phyloP scores from a whole-genome alignment of 2,888 invertebrate species.

The Lochmaea crataegi region DNA sequence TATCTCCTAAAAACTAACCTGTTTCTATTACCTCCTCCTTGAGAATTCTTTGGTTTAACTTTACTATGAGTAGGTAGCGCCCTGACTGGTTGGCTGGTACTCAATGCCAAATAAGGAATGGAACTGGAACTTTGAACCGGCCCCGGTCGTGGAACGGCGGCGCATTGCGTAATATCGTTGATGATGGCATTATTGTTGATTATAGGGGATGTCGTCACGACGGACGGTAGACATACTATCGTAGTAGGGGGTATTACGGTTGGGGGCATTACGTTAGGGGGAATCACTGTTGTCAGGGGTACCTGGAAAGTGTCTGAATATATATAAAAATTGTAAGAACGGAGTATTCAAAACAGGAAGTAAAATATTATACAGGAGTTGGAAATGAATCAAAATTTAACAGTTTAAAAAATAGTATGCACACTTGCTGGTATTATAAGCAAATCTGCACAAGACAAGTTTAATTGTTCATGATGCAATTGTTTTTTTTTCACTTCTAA shows the following conservation, averaged over 20 bases:
- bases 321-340: conserved; percentile 28
- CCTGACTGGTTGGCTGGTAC: conserved; percentile 67
- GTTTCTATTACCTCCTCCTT: conserved; percentile 31
- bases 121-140: conserved; percentile 66
- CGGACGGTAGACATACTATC: conserved; percentile 67
- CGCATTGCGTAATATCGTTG: conserved; percentile 52
- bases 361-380: too few species aligned
- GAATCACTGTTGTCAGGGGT: conserved; percentile 31
- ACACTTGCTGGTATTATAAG: too few species aligned
- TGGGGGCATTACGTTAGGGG: conserved; percentile 40
- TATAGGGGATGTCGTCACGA: conserved; percentile 59
- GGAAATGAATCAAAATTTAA: too few species aligned
- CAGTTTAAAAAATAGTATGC: too few species aligned
- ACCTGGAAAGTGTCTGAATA: conserved; percentile 34
- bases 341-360: not conserved
- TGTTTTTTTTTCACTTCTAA: too few species aligned
- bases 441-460: too few species aligned
- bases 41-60: conserved; percentile 59
- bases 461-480: too few species aligned
- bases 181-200: conserved; percentile 54
- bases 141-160: conserved; percentile 51
- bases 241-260: conserved; percentile 69
- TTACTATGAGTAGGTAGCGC: conserved; percentile 65
- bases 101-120: conserved; percentile 66
- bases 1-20: conserved; percentile 11